Percentiles rank a stretch among this genome's conserved stretches.
Evolutionary conservation across 2,888 invertebrate genomes (phyloP).

Genomic region (Andricus curvator): DNA sequence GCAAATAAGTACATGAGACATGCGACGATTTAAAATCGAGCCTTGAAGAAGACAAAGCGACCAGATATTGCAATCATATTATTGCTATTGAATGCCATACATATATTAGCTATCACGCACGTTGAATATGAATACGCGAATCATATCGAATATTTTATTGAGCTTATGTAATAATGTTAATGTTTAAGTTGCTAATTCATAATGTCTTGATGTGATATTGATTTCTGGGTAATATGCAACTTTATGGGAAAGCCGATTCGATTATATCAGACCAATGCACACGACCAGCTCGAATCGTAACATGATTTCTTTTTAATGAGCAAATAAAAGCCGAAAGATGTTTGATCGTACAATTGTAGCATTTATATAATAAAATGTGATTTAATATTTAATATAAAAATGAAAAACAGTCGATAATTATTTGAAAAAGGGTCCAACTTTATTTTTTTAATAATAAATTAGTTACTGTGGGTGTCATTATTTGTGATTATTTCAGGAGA

Average conservation of each 20-base stretch:
- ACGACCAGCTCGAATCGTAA: background rate
- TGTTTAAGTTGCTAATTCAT: background rate
- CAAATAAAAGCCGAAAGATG: background rate
- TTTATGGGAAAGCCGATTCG: background rate
- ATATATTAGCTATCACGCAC: background rate
- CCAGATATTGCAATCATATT: slow-evolving; percentile 11
- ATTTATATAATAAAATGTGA: background rate
- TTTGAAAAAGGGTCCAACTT: too few species aligned
- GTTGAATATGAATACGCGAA: background rate
- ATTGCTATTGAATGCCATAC: slow-evolving; percentile 16
- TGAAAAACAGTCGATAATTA: too few species aligned
- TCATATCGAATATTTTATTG: background rate
- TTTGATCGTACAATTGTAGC: background rate
- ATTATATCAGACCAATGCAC: background rate
- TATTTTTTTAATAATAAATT: too few species aligned
- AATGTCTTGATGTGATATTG: background rate
- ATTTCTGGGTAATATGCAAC: background rate
- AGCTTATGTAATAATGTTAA: background rate
- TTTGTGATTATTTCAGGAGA: too few species aligned
- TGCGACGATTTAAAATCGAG: slow-evolving; percentile 8
- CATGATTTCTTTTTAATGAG: slow-evolving; percentile 1
- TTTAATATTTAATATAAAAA: too few species aligned
- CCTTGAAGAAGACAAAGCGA: slow-evolving; percentile 16
- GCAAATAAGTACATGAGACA: background rate
- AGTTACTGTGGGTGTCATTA: too few species aligned